Percentiles rank a stretch among this genome's conserved stretches.
These are phyloP conservation scores for Montipora efflorescens DNA, from an alignment of 64 coral and sea anemone genomes.

Conservation along the genomic window DNA sequence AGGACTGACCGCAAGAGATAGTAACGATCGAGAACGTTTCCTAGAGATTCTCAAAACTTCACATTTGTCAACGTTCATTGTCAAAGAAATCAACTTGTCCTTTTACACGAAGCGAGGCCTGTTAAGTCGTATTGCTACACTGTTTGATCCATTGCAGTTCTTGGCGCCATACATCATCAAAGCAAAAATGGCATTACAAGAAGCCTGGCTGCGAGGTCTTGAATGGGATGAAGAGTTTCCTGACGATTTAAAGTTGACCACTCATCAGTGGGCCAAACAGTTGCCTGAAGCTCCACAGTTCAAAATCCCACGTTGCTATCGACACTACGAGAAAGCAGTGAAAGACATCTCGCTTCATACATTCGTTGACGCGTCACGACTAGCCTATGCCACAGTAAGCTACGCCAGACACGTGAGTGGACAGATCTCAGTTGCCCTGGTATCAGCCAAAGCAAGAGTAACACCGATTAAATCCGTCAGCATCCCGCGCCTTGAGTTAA, in stretches of 20 bases:
- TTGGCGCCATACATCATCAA: conserved; percentile 23
- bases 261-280: no score
- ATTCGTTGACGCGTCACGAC: conserved; percentile 30
- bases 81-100: not conserved
- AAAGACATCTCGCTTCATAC: not conserved
- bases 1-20: not conserved
- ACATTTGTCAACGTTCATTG: not conserved
- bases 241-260: no score
- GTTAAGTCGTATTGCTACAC: not conserved
- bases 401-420: conserved; percentile 24
- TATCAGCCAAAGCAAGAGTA: conserved; percentile 46
- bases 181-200: conserved; percentile 32
- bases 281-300: no score
- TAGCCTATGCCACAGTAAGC: conserved; percentile 53
- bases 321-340: not conserved
- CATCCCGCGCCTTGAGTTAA: conserved; percentile 56
- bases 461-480: conserved; percentile 19
- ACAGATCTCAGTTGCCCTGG: not conserved
- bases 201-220: conserved; percentile 3
- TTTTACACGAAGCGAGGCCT: conserved; percentile 16
- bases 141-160: conserved; percentile 58
- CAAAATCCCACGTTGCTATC: not conserved
- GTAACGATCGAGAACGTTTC: not conserved
- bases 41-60: no score
- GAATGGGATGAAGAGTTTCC: conserved; percentile 28